Base-by-base conservation (phyloP, 30 jellyfish, hydroid and myxozoan species). In the Aurelia aurita region DNA sequence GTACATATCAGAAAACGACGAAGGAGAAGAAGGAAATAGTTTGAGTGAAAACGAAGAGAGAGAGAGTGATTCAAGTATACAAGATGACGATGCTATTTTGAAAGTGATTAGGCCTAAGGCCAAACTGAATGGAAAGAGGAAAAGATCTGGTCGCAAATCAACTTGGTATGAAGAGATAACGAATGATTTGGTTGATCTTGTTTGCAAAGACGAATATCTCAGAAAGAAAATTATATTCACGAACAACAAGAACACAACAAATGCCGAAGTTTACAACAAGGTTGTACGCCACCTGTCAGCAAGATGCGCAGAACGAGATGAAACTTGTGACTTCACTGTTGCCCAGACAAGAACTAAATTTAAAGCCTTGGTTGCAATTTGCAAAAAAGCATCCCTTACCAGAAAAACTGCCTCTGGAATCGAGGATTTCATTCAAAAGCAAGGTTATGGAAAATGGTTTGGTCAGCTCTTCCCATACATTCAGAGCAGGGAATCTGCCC, bases 141-240 rank as follows among this genome's bases (percentile, higher is more conserved):
- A 71, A 47, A 80, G 77, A 68, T 21, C 77, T 47, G 91, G 76
- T 65, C 84, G 91, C 68, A 80, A 68, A 45, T 80, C 91, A 27
- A 84, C 82, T 26, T 84, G 87, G 93, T 80, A 35, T 65, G 93
- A 84, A 62, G 87, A 69, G 66, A 68, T 70, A 34, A 58, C 26
- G 2, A 44, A 69, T 84, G 93, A 84, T 58, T 51, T 70, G 63
- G 86, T 84, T 29, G 93, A 69, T 71, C 25, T 69, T 69, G 93
- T 59, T 62, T 84, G 86, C 69, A 60, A 82, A 70, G 86, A 69
- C 63, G 86, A 82, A 53, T 82, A 82, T 61, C 67, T 82, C 11
- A 31, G 93, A 72, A 71, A 54, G 58, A 82, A 82, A 46, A 58
- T 70, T 27, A 53, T 82, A 54, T 57, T 69, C 62, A 57, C 80